phyloP scores from a whole-genome alignment of 2,797 vertebrate species.

The Holocentrus rufus region DNA sequence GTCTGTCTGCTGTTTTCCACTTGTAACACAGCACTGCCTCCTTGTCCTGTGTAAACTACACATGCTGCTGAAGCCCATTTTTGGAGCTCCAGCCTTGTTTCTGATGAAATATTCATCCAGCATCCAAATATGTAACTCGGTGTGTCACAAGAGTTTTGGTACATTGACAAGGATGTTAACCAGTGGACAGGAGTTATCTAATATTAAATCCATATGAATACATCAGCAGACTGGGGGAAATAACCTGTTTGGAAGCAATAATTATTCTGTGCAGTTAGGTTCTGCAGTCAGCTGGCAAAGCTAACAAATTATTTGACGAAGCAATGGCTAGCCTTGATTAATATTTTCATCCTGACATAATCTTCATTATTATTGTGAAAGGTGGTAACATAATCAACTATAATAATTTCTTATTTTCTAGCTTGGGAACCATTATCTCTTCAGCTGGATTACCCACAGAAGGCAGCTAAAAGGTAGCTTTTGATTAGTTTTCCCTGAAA shows the following conservation, averaged over 20 bases:
- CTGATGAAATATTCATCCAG: constrained; percentile 55
- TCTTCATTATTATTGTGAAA: not conserved
- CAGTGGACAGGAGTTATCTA: constrained; percentile 41
- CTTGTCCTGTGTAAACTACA: constrained; percentile 44
- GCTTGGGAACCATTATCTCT: too few relatives aligned
- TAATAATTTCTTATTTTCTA: too few relatives aligned
- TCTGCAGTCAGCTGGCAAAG: not conserved
- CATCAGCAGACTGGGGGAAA: constrained; percentile 9
- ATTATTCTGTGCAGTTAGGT: constrained; percentile 15
- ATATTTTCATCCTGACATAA: constrained; percentile 6
- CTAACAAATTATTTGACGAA: not conserved
- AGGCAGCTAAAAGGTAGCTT: too few relatives aligned
- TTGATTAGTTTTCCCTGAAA: too few relatives aligned
- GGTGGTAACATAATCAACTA: too few relatives aligned
- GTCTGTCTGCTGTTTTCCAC: constrained; percentile 19
- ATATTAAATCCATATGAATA: constrained; percentile 28
- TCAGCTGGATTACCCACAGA: too few relatives aligned
- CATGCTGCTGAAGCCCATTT: constrained; percentile 46
- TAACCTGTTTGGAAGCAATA: constrained; percentile 9
- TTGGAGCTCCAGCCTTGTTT: constrained; percentile 22
- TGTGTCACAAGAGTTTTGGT: not conserved
- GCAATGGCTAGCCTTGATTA: constrained; percentile 10
- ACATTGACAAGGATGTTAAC: not conserved
- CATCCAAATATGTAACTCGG: constrained; percentile 27
- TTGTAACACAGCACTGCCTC: constrained; percentile 58